Evolutionary conservation across 2,113 vertebrate genomes (phyloP), one percentile per base, ranked within the genome.

Genomic region (Phalacrocorax pelagicus): DNA sequence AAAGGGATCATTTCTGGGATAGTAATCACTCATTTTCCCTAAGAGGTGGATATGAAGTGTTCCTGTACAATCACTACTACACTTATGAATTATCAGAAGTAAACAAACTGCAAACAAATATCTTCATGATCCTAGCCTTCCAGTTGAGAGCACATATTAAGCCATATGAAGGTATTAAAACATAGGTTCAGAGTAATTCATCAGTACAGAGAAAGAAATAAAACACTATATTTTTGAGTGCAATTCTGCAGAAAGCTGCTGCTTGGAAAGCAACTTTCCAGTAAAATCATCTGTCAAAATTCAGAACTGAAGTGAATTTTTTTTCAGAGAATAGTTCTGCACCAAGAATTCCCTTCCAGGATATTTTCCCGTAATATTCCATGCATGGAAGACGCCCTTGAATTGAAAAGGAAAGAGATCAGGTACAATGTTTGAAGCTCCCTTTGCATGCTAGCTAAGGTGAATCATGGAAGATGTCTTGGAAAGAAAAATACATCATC

Each of bases 241-340:
- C 55, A 58, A 90, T 52, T 58, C 57, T 69, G 34, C 26, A 46
- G 42, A 94, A 94, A 93, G 63, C 36, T 72, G 22, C 66, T 91
- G 21, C 73, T 82, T 80, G 21, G 22, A 79, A 96, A 93, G 62
- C 0, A 0, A 49, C 78, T 96, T 85, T 27, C 24, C 81, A 88
- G 51, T 77, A 95, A 94, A 86, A 69, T 54, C 57, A 80, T 32
- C 32, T 73, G 42, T 77, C 90, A 92, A 90, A 90, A 95, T 65
- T 88, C 78, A 80, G 16, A 90, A 36, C 34, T 22, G 27, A 91
- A 51, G 19, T 26, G 23, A 42, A 6, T 49, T 55, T 27, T 58
- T 81, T 79, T 63, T 49, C 44, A 92, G 36, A 65, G 46, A 80
- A 34, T 1, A 80, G 34, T 40, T 90, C 87, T 90, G 67, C 47